Evolutionary conservation across 2,888 invertebrate species (phyloP).

Genomic region (Macroteleia sp.): DNA sequence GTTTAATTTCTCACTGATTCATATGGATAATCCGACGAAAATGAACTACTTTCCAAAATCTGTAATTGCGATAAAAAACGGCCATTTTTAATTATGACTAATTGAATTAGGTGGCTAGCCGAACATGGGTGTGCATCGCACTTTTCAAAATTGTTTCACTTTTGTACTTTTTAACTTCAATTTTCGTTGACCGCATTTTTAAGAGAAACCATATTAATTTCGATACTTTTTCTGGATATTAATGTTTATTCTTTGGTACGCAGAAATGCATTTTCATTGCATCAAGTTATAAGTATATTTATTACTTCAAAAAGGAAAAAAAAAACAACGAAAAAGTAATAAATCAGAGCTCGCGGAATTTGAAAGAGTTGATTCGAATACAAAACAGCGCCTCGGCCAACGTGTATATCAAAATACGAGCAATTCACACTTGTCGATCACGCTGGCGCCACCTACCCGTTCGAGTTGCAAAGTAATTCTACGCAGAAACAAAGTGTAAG

Average conservation of each 20-base stretch:
- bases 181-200: too few relatives aligned
- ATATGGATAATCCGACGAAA: constrained; percentile 6
- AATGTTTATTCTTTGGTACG: too few relatives aligned
- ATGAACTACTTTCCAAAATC: constrained; percentile 20
- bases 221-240: too few relatives aligned
- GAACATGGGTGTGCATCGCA: too few relatives aligned
- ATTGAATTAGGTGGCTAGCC: constrained; percentile 26
- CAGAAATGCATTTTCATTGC: too few relatives aligned
- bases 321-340: not conserved
- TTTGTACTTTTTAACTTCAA: too few relatives aligned
- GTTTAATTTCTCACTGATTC: constrained; percentile 18
- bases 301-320: too few relatives aligned
- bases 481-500: not conserved
- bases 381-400: not conserved
- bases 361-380: constrained; percentile 3
- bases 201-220: too few relatives aligned
- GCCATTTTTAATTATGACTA: constrained; percentile 29
- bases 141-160: too few relatives aligned
- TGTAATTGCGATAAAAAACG: constrained; percentile 21
- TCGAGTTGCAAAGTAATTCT: not conserved
- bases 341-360: not conserved
- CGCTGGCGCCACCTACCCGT: not conserved
- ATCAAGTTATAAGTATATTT: too few relatives aligned
- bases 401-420: constrained; percentile 29
- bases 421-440: constrained; percentile 11